Evolutionary conservation across 2,888 invertebrate genomes (phyloP).

Genomic region (Ormia ochracea): DNA sequence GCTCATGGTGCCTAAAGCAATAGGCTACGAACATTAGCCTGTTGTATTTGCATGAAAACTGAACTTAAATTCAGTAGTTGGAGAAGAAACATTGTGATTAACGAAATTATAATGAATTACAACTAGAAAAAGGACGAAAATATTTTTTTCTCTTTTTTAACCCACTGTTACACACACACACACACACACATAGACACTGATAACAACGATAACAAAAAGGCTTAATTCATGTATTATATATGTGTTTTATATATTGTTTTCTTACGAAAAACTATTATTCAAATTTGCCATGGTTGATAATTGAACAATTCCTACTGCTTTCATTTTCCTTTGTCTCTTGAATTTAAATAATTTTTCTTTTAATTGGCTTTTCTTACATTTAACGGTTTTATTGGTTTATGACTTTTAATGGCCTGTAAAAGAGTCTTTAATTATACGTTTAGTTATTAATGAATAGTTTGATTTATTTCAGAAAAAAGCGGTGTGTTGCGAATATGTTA

Average conservation of each 20-base stretch:
- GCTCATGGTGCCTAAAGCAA: too few relatives aligned
- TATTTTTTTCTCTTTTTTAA: neutral
- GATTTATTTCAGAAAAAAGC: neutral
- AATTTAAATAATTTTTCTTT: neutral
- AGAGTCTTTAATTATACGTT: conserved; percentile 40
- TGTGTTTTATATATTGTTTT: neutral
- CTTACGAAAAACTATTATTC: too few relatives aligned
- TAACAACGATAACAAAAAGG: conserved; percentile 33
- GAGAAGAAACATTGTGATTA: too few relatives aligned
- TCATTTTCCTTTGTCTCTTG: neutral
- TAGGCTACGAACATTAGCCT: too few relatives aligned
- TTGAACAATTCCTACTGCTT: conserved; percentile 52
- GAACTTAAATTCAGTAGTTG: too few relatives aligned
- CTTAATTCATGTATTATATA: neutral
- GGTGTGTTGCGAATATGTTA: neutral
- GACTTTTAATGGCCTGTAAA: conserved; percentile 40
- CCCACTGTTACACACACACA: conserved; percentile 51
- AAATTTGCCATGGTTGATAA: conserved; percentile 15
- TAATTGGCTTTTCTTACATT: conserved; percentile 19
- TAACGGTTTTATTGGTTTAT: conserved; percentile 21
- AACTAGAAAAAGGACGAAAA: neutral
- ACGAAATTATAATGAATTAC: too few relatives aligned
- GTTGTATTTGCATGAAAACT: too few relatives aligned
- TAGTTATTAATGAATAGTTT: neutral
- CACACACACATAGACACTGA: conserved; percentile 50